Percentiles rank a stretch among this genome's conserved stretches.
Conservation (phyloP, 2,797 vertebrate species). For the Epinephelus awoara region DNA sequence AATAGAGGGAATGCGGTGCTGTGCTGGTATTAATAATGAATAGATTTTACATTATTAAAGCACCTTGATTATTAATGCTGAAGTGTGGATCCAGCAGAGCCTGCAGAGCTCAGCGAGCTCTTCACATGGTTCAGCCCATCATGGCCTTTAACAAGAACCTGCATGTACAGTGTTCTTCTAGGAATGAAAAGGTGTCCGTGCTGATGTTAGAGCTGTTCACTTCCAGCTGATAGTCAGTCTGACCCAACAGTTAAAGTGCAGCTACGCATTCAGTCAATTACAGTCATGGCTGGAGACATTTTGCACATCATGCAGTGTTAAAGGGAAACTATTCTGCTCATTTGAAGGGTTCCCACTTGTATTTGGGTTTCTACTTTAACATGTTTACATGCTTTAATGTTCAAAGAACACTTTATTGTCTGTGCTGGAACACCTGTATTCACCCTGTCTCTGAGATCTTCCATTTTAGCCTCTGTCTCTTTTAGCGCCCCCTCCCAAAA, state of each 20-base stretch:
- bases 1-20: slow-evolving; percentile 26
- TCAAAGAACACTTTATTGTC: too few species aligned
- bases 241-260: slow-evolving; percentile 1
- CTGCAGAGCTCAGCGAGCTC: slow-evolving; percentile 12
- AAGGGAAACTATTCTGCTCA: too few species aligned
- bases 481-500: too few species aligned
- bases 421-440: too few species aligned
- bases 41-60: slow-evolving; percentile 74
- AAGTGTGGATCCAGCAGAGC: slow-evolving; percentile 38
- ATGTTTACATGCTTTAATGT: too few species aligned
- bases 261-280: background rate
- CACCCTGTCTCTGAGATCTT: too few species aligned
- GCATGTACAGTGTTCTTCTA: background rate
- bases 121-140: background rate
- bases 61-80: slow-evolving; percentile 66
- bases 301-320: background rate
- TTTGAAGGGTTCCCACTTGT: too few species aligned
- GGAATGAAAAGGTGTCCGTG: background rate
- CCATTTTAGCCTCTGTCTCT: too few species aligned
- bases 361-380: too few species aligned
- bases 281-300: background rate
- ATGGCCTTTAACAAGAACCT: slow-evolving; percentile 12
- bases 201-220: background rate
- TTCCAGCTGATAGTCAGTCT: background rate
- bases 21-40: slow-evolving; percentile 70